Conservation (phyloP, 2,797 vertebrate genomes). For the Alauda arvensis region DNA sequence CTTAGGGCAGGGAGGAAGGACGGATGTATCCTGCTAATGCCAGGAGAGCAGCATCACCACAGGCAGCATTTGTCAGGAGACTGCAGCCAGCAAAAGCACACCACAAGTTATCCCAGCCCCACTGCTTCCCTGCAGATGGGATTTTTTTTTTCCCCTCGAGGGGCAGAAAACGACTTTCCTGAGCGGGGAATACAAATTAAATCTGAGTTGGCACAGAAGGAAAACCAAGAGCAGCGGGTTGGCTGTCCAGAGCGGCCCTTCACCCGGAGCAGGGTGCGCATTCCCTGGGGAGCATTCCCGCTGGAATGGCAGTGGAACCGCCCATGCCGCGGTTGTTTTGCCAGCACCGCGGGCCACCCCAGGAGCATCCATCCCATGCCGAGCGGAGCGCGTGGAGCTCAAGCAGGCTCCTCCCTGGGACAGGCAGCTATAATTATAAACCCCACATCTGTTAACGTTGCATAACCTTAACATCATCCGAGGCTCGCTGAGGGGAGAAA, state of each 20-base stretch:
- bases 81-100: background rate
- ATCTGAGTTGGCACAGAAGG: background rate
- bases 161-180: background rate
- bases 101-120: background rate
- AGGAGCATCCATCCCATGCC: background rate
- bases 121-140: background rate
- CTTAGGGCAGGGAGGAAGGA: background rate
- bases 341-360: background rate
- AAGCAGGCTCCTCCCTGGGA: background rate
- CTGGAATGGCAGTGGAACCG: background rate
- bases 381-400: background rate
- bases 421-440: slow-evolving; percentile 7
- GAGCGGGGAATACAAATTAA: accelerated
- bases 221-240: background rate
- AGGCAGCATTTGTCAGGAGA: background rate
- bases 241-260: background rate
- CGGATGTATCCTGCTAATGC: background rate
- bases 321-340: background rate
- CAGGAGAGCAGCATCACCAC: background rate
- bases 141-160: background rate
- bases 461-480: slow-evolving; percentile 18
- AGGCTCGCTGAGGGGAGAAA: background rate
- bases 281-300: background rate
- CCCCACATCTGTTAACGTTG: slow-evolving; percentile 40
- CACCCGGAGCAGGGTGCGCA: background rate